Conservation (phyloP, 2,888 invertebrate species). For the Lithophane semibrunnea region DNA sequence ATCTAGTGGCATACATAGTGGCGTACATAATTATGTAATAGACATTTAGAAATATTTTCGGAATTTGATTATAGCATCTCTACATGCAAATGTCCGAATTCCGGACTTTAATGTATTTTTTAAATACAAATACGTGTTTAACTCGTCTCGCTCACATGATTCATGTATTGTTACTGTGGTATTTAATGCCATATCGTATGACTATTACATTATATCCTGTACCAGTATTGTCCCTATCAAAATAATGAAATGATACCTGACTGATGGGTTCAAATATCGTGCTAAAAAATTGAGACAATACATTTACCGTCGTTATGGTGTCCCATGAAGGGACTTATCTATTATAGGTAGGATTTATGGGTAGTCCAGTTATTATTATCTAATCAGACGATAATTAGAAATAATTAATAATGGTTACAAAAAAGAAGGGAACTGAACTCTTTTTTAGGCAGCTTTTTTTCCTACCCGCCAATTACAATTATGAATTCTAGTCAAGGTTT, state of each 20-base stretch:
- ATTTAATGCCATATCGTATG: conserved; percentile 45
- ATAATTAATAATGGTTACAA: neutral
- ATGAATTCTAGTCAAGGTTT: conserved; percentile 40
- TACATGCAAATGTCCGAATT: conserved; percentile 38
- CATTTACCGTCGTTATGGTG: neutral
- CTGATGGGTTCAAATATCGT: neutral
- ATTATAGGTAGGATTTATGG: neutral
- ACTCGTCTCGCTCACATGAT: conserved; percentile 40
- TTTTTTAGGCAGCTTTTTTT: conserved; percentile 11
- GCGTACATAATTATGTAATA: conserved; percentile 38
- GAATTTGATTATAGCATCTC: conserved; percentile 42
- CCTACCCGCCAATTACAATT: conserved; percentile 6
- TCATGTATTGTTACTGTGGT: conserved; percentile 38
- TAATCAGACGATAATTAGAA: neutral
- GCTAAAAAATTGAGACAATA: neutral
- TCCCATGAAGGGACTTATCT: neutral
- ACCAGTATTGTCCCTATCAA: conserved; percentile 32
- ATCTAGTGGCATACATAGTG: conserved; percentile 30
- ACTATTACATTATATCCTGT: conserved; percentile 49
- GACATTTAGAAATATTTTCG: conserved; percentile 18
- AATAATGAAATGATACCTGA: conserved; percentile 14
- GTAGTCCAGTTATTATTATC: neutral
- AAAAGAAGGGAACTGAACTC: conserved; percentile 9
- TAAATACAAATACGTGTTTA: conserved; percentile 42
- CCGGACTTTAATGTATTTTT: conserved; percentile 34